Evolutionary conservation across 2,797 vertebrate species (phyloP).

Genomic region (Characodon lateralis): DNA sequence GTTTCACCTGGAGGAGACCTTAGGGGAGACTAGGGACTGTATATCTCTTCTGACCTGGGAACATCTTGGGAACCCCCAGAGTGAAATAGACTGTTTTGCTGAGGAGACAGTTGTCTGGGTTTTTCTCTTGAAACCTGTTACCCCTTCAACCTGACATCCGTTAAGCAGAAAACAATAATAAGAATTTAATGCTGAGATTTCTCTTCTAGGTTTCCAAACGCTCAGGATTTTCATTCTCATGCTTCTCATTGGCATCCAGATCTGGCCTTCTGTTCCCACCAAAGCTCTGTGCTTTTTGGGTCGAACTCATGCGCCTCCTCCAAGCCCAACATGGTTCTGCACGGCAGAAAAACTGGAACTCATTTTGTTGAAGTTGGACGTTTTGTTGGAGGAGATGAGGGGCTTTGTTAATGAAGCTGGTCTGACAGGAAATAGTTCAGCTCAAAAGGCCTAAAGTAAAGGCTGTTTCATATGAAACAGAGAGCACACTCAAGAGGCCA

Average conservation of each 20-base stretch:
- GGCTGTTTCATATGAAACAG: not conserved
- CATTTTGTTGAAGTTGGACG: slow-evolving; percentile 28
- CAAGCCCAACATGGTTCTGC: slow-evolving; percentile 12
- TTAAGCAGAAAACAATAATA: slow-evolving; percentile 8
- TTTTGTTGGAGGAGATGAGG: slow-evolving; percentile 3
- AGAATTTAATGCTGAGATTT: slow-evolving; percentile 18
- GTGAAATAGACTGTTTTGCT: not conserved
- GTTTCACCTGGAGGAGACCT: not conserved
- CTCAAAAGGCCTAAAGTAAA: not conserved
- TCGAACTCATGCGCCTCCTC: slow-evolving; percentile 8
- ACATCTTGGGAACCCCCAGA: not conserved
- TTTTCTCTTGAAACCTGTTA: too few relatives aligned
- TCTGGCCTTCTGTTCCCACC: not conserved
- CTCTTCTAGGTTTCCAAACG: not conserved
- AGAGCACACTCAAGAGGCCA: slow-evolving; percentile 1
- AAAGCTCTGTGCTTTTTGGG: slow-evolving; percentile 20
- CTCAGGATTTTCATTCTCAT: not conserved
- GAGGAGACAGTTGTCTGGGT: too few relatives aligned
- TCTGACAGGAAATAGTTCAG: slow-evolving; percentile 5
- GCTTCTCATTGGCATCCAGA: not conserved
- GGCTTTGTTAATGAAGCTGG: slow-evolving; percentile 9
- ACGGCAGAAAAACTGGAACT: slow-evolving; percentile 21
- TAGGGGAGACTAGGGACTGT: not conserved
- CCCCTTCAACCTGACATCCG: not conserved
- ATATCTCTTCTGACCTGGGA: not conserved